A percentile compares a stretch with the other conserved stretches of the same genome.
Conservation (phyloP, 37 sponge, comb jelly and placozoan species). For the Beroe ovata region DNA sequence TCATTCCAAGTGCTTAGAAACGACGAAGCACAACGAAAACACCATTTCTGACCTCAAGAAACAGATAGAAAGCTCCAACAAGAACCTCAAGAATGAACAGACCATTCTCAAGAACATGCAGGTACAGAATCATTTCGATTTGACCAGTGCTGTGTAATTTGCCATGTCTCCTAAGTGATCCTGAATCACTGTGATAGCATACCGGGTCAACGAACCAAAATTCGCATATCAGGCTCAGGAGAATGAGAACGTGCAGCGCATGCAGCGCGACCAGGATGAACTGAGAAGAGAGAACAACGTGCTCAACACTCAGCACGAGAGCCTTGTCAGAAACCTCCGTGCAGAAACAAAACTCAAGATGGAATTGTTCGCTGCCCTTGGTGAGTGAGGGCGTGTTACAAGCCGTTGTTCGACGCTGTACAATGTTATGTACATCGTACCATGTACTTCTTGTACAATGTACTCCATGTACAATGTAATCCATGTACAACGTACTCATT, state of each 20-base stretch:
- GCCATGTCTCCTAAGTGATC: too few species aligned
- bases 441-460: too few species aligned
- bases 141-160: too few species aligned
- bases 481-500: too few species aligned
- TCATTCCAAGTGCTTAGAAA: conserved; percentile 41
- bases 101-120: conserved; percentile 31
- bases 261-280: conserved; percentile 8
- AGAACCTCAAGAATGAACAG: conserved; percentile 52
- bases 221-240: conserved; percentile 20
- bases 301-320: conserved; percentile 16
- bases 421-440: too few species aligned
- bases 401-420: too few species aligned
- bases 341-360: conserved; percentile 66
- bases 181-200: too few species aligned
- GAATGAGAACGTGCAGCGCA: not conserved
- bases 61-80: conserved; percentile 19
- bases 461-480: too few species aligned
- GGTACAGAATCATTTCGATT: too few species aligned
- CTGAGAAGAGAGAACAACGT: conserved; percentile 23
- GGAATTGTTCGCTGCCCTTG: conserved; percentile 53
- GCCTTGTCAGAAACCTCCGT: conserved; percentile 12
- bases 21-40: not conserved
- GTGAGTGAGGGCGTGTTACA: conserved; percentile 3
- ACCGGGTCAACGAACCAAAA: too few species aligned
- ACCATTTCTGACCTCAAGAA: conserved; percentile 25